A percentile compares a stretch with the other conserved stretches of the same genome.
Conservation (phyloP, 2,888 invertebrate genomes). For the Terebella lapidaria region DNA sequence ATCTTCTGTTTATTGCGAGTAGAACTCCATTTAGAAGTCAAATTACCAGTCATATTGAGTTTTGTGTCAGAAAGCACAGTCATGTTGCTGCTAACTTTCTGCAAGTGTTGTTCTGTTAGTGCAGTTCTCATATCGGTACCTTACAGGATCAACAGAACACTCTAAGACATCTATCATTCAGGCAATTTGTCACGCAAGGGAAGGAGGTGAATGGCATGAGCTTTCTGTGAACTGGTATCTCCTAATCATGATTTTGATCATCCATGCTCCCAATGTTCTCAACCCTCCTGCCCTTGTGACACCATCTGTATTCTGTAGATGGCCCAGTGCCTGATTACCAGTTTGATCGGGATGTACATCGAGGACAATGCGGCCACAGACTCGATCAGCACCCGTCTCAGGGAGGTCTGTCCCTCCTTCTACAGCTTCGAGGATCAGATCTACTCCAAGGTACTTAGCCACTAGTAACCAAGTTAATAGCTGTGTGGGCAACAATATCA, state of each 20-base stretch:
- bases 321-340: conserved; percentile 68
- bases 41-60: too few relatives aligned
- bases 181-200: conserved; percentile 21
- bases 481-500: too few relatives aligned
- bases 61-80: too few relatives aligned
- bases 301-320: conserved; percentile 34
- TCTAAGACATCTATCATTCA: conserved; percentile 61
- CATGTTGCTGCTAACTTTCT: background rate
- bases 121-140: too few relatives aligned
- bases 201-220: conserved; percentile 12
- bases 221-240: too few relatives aligned
- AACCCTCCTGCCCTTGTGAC: background rate
- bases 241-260: too few relatives aligned
- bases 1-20: too few relatives aligned
- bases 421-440: conserved; percentile 94
- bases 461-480: too few relatives aligned
- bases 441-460: conserved; percentile 74
- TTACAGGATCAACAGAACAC: conserved; percentile 60
- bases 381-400: conserved; percentile 77
- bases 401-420: conserved; percentile 86
- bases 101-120: conserved; percentile 5
- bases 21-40: too few relatives aligned
- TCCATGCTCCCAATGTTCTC: too few relatives aligned
- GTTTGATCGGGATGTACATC: conserved; percentile 84
- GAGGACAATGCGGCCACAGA: conserved; percentile 93